Base-by-base conservation (phyloP, 2,797 vertebrate species). In the Apodemus agrarius region DNA sequence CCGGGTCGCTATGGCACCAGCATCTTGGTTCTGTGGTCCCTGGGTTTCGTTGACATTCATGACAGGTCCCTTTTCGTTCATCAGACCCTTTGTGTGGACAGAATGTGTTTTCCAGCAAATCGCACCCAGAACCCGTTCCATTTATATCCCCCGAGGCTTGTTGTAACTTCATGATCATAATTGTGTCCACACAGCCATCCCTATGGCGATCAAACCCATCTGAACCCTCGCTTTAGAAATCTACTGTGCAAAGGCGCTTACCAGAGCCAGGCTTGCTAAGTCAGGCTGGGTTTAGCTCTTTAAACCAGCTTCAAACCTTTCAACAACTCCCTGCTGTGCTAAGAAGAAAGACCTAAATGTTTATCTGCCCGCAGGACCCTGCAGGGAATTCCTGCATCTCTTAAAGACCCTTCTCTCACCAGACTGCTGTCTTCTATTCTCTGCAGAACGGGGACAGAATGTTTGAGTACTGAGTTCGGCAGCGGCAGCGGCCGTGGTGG, bases 111-210 rank as follows among this genome's bases (percentile, higher is more conserved):
- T 93, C 80, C 49, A 59, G 85, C 37, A 93, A 69, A n/a, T n/a
- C n/a, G 43, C 40, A 34, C 57, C 81, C 69, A 54, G 46, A 93
- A 92, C 37, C n/a, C 57, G 26, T 61, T 89, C 43, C 40, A 37
- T 92, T 83, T 84, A 31, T 61, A 84, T 86, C 24, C 13, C n/a
- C 29, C 69, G 34, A 49, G 86, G 94, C 84, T 80, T 81, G 59
- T 78, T 89, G 90, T 94, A 54, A 76, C 85, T 98, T 97, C 98
- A 97, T 97, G 98, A 97, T 98, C 75, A 40, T 79, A 40, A 84
- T 97, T 95, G 95, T 93, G 96, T 98, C 98, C 97, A 97, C 97
- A 89, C 85, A 86, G 89, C n/a, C 83, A 98, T 99, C 97, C 97
- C 98, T 98, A 97, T 98, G 98, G 98, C 84, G 96, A 99, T 97